phyloP scores from a whole-genome alignment of 2,888 invertebrate genomes.

The Parasteatoda lunata region DNA sequence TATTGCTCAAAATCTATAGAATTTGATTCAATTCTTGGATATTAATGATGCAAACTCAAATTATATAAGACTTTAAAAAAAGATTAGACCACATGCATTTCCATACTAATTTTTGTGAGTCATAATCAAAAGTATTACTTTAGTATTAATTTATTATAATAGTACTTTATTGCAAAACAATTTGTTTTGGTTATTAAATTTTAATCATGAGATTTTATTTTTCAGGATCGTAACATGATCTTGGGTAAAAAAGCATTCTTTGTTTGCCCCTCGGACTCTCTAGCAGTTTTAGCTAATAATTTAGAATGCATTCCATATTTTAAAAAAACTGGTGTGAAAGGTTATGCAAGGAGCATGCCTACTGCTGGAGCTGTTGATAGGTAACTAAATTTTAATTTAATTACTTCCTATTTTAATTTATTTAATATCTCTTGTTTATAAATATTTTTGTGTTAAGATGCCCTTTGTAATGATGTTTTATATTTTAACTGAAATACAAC shows the following conservation, averaged over 20 bases:
- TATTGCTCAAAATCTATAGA: too few species aligned
- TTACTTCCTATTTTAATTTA: too few species aligned
- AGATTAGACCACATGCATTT: too few species aligned
- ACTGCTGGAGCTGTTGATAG: conserved; percentile 93
- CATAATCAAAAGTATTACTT: too few species aligned
- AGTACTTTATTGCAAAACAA: background rate
- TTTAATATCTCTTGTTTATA: too few species aligned
- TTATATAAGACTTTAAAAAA: too few species aligned
- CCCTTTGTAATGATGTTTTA: too few species aligned
- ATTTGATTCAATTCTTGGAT: too few species aligned
- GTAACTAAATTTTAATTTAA: background rate
- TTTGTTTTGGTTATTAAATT: background rate
- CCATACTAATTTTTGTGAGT: too few species aligned
- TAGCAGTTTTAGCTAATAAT: conserved; percentile 95
- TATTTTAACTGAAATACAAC: too few species aligned
- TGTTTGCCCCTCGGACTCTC: conserved; percentile 96
- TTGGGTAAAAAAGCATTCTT: conserved; percentile 96
- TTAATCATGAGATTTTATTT: conserved; percentile 43
- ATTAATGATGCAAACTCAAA: too few species aligned
- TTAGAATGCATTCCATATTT: conserved; percentile 96
- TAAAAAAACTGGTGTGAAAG: conserved; percentile 83
- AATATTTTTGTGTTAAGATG: too few species aligned
- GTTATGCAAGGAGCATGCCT: conserved; percentile 99
- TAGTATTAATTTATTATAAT: background rate
- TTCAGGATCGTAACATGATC: conserved; percentile 95